Conservation (phyloP, 2,113 vertebrate genomes). For the Candoia aspera region DNA sequence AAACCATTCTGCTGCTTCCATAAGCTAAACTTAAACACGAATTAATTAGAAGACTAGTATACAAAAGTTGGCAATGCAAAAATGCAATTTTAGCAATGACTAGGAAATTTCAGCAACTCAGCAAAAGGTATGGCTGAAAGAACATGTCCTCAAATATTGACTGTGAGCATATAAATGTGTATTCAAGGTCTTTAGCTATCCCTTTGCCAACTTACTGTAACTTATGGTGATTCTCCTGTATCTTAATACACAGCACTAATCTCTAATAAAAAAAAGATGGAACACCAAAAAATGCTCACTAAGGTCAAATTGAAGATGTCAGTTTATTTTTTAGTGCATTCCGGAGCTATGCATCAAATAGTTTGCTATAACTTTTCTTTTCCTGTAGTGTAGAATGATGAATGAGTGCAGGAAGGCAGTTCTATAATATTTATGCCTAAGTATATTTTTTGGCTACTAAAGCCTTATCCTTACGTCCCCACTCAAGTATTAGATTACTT, state of each 20-base stretch:
- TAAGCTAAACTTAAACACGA: background rate
- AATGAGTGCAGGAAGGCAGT: background rate
- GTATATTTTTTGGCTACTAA: conserved; percentile 23
- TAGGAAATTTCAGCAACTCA: background rate
- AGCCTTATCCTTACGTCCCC: conserved; percentile 19
- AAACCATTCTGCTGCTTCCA: background rate
- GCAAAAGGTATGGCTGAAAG: background rate
- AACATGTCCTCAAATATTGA: background rate
- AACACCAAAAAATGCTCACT: background rate
- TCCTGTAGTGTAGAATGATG: background rate
- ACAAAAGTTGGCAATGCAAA: background rate
- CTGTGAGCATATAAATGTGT: background rate
- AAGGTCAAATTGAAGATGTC: background rate
- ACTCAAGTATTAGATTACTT: background rate
- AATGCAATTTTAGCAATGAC: background rate
- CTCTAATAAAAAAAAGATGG: background rate
- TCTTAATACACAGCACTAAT: background rate
- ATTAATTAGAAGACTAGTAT: background rate
- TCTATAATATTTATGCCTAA: background rate
- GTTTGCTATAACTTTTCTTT: background rate
- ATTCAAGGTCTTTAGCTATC: background rate
- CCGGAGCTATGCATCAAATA: background rate
- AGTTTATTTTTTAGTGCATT: conserved; percentile 1
- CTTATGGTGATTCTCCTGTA: background rate
- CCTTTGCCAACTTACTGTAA: background rate